Evolutionary conservation across 2,888 invertebrate genomes (phyloP).

Genomic region (Beris chalybata): DNA sequence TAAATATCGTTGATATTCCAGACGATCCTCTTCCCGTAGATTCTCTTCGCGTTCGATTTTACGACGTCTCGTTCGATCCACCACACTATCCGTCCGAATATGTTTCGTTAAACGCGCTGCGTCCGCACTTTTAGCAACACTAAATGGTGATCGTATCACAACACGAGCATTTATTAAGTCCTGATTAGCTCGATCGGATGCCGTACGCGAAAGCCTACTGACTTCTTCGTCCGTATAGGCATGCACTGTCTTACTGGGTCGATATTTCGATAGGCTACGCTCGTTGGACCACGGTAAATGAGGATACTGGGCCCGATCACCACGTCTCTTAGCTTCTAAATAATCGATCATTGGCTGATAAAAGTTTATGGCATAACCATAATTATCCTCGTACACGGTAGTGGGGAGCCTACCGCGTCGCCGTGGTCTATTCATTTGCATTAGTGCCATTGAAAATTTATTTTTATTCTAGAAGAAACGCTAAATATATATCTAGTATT

Average conservation of each 20-base stretch:
- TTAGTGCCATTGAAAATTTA: constrained; percentile 51
- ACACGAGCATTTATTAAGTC: constrained; percentile 59
- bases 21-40: constrained; percentile 64
- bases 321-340: constrained; percentile 68
- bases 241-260: constrained; percentile 65
- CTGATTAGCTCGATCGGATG: constrained; percentile 69
- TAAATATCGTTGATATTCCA: constrained; percentile 50
- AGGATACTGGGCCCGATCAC: constrained; percentile 54
- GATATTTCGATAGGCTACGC: constrained; percentile 68
- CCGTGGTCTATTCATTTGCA: constrained; percentile 53
- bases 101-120: constrained; percentile 58
- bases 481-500: constrained; percentile 17
- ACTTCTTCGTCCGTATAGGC: constrained; percentile 71
- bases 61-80: constrained; percentile 55
- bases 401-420: constrained; percentile 61
- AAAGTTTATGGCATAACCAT: constrained; percentile 80
- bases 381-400: constrained; percentile 77
- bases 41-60: constrained; percentile 57
- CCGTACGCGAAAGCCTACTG: constrained; percentile 65
- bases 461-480: constrained; percentile 28
- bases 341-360: constrained; percentile 89
- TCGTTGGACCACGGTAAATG: constrained; percentile 77
- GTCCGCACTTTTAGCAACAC: constrained; percentile 60
- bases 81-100: constrained; percentile 56
- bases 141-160: constrained; percentile 55